phyloP scores from a whole-genome alignment of 2,888 invertebrate genomes.

The Anarsia innoxiella region DNA sequence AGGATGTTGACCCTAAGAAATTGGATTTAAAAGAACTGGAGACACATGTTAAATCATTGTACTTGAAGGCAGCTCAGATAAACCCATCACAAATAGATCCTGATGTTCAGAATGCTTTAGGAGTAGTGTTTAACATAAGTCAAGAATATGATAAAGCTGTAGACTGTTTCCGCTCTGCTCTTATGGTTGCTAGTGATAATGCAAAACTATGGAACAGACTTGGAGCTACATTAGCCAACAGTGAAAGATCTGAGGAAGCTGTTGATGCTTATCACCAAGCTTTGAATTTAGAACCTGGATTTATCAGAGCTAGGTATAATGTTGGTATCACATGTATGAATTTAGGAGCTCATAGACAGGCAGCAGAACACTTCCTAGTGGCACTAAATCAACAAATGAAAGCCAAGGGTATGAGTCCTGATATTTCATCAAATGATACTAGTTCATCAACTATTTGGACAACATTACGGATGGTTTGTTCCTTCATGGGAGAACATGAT shows the following conservation, averaged over 20 bases:
- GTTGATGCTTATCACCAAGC: slow-evolving; percentile 96
- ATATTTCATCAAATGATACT: slow-evolving; percentile 61
- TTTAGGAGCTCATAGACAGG: slow-evolving; percentile 94
- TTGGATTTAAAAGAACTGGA: slow-evolving; percentile 64
- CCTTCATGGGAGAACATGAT: slow-evolving; percentile 83
- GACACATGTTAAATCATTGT: slow-evolving; percentile 82
- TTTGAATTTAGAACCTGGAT: slow-evolving; percentile 93
- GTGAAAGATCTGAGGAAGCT: slow-evolving; percentile 95
- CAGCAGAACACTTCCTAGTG: slow-evolving; percentile 94
- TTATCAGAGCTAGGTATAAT: slow-evolving; percentile 97
- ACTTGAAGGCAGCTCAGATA: slow-evolving; percentile 85
- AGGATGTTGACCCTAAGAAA: slow-evolving; percentile 57
- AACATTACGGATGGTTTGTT: slow-evolving; percentile 90
- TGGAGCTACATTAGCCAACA: slow-evolving; percentile 98
- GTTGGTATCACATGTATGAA: slow-evolving; percentile 98
- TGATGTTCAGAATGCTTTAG: slow-evolving; percentile 94
- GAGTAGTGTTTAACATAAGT: slow-evolving; percentile 95
- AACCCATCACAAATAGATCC: slow-evolving; percentile 86
- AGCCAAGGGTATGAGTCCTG: slow-evolving; percentile 53
- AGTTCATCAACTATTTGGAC: slow-evolving; percentile 96
- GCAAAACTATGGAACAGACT: slow-evolving; percentile 97
- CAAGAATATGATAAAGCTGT: slow-evolving; percentile 97
- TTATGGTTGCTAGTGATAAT: slow-evolving; percentile 87
- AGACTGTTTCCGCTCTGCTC: slow-evolving; percentile 94
- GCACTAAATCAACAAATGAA: slow-evolving; percentile 94